Conservation (phyloP, 2,113 vertebrate species). For the Equus quagga region DNA sequence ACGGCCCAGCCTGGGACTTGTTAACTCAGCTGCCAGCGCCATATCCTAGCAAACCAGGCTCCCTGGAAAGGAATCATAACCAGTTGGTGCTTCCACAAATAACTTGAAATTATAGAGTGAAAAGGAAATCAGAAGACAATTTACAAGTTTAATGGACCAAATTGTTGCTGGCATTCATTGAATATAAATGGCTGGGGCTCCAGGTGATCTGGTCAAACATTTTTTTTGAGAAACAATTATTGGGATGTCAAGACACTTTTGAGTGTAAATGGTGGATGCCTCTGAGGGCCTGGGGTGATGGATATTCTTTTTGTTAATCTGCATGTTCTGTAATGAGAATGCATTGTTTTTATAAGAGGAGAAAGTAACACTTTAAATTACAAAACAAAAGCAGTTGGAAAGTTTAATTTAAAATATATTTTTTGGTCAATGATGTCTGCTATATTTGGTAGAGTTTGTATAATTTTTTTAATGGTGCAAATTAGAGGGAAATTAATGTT, state of each 20-base stretch:
- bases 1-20: background rate
- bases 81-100: background rate
- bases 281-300: background rate
- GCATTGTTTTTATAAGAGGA: background rate
- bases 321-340: background rate
- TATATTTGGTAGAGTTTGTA: background rate
- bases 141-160: background rate
- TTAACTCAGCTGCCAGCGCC: background rate
- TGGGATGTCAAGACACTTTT: background rate
- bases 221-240: background rate
- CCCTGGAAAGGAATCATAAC: background rate
- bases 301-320: background rate
- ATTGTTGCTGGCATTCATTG: background rate
- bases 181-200: background rate
- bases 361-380: background rate
- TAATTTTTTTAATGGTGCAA: background rate
- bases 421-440: background rate
- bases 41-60: background rate
- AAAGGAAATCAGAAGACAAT: background rate
- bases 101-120: background rate
- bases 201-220: background rate
- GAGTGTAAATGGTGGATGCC: background rate
- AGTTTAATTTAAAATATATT: conserved; percentile 7
- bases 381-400: background rate
- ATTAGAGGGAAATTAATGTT: background rate